Conservation (phyloP, 64 coral and sea anemone species). For the Hydrozoanthus tunicans region DNA sequence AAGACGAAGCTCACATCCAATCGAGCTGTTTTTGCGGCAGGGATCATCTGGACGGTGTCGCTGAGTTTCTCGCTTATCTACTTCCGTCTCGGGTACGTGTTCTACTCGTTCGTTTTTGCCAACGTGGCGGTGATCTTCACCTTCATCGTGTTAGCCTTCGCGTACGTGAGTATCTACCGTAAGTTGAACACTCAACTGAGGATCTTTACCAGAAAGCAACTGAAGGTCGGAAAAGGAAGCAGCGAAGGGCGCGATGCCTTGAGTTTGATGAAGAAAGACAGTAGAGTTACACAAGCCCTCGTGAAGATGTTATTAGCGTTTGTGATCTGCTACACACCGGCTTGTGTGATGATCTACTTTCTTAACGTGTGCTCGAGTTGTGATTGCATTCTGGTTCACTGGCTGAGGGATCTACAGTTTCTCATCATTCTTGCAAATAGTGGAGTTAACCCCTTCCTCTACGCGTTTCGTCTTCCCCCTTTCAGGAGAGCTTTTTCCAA, state of each 20-base stretch:
- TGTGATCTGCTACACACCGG: slow-evolving; percentile 63
- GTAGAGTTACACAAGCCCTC: slow-evolving; percentile 53
- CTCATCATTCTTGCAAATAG: slow-evolving; percentile 68
- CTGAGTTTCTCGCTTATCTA: slow-evolving; percentile 55
- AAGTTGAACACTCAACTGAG: slow-evolving; percentile 41
- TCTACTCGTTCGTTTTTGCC: slow-evolving; percentile 67
- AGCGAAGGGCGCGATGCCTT: background rate
- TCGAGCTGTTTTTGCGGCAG: slow-evolving; percentile 51
- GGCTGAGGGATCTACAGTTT: slow-evolving; percentile 76
- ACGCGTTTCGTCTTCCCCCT: slow-evolving; percentile 74
- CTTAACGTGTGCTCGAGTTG: slow-evolving; percentile 72
- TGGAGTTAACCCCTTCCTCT: slow-evolving; percentile 75
- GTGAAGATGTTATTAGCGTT: slow-evolving; percentile 67
- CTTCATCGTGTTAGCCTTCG: slow-evolving; percentile 69
- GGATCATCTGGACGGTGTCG: slow-evolving; percentile 53
- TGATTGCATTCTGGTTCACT: slow-evolving; percentile 64
- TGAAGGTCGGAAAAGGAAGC: background rate
- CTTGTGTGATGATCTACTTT: slow-evolving; percentile 77
- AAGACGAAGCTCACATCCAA: slow-evolving; percentile 63
- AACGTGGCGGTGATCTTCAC: slow-evolving; percentile 73
- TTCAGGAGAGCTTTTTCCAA: slow-evolving; percentile 74
- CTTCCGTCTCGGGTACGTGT: slow-evolving; percentile 62
- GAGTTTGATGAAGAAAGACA: slow-evolving; percentile 48
- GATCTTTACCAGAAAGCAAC: slow-evolving; percentile 37
- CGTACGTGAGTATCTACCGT: slow-evolving; percentile 60